Evolutionary conservation across 2,797 vertebrate genomes (phyloP).

Genomic region (Gobio occitaniae): DNA sequence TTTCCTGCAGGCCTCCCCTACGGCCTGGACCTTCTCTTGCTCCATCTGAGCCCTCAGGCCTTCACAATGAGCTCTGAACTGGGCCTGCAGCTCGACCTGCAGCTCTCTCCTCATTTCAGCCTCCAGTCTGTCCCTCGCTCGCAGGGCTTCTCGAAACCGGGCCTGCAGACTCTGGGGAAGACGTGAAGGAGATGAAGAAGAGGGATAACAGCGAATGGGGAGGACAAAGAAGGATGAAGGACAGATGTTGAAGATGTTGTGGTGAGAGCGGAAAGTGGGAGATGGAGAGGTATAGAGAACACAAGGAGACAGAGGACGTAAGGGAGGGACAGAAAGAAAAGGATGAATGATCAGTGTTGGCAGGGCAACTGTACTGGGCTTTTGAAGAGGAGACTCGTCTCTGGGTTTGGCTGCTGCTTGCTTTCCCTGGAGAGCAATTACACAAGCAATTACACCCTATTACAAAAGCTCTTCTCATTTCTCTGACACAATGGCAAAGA

Average conservation of each 20-base stretch:
- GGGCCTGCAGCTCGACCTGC: slow-evolving; percentile 57
- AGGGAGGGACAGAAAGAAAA: slow-evolving; percentile 48
- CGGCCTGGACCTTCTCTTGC: slow-evolving; percentile 41
- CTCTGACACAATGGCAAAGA: slow-evolving; percentile 57
- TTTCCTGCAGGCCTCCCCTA: slow-evolving; percentile 55
- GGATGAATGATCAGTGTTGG: slow-evolving; percentile 58
- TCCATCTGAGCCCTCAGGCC: slow-evolving; percentile 51
- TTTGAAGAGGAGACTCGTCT: slow-evolving; percentile 59
- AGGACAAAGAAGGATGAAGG: slow-evolving; percentile 46
- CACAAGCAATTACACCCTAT: slow-evolving; percentile 66
- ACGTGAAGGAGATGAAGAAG: slow-evolving; percentile 48
- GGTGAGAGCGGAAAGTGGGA: slow-evolving; percentile 58
- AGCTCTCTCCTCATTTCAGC: slow-evolving; percentile 56
- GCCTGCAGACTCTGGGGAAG: slow-evolving; percentile 57
- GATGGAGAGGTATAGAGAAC: slow-evolving; percentile 38
- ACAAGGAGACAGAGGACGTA: neutral
- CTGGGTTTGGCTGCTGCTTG: slow-evolving; percentile 55
- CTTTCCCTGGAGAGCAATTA: slow-evolving; percentile 66
- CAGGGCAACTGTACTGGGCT: slow-evolving; percentile 58
- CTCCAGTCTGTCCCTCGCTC: slow-evolving; percentile 55
- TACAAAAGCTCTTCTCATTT: slow-evolving; percentile 60
- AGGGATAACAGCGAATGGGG: slow-evolving; percentile 11
- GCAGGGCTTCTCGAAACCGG: slow-evolving; percentile 57
- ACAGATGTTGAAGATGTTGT: slow-evolving; percentile 54
- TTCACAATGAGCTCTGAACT: slow-evolving; percentile 58